phyloP scores from a whole-genome alignment of 2,888 invertebrate species.

The Agrotis ipsilon region DNA sequence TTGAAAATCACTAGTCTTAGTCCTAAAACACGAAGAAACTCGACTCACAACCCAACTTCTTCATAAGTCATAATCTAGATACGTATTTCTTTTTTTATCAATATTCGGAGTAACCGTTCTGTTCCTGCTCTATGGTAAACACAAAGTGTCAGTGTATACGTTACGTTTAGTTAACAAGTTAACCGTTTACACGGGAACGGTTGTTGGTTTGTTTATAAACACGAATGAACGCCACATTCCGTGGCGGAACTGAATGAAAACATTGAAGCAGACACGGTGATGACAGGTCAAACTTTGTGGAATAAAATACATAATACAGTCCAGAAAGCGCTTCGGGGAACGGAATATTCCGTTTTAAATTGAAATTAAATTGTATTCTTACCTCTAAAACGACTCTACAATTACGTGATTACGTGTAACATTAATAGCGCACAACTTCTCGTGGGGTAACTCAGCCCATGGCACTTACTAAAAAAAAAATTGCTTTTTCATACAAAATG shows the following conservation, averaged over 20 bases:
- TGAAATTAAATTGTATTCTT: too few relatives aligned
- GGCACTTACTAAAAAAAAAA: too few relatives aligned
- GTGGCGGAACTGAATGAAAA: slow-evolving; percentile 23
- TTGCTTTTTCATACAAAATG: too few relatives aligned
- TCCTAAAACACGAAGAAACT: too few relatives aligned
- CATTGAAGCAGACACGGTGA: not conserved
- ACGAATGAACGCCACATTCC: slow-evolving; percentile 24
- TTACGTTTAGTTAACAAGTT: slow-evolving; percentile 24
- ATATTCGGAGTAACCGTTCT: not conserved
- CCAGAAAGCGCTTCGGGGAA: not conserved
- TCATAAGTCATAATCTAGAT: not conserved
- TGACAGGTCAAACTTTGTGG: not conserved
- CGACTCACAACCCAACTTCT: too few relatives aligned
- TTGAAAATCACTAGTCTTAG: too few relatives aligned
- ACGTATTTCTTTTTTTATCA: not conserved
- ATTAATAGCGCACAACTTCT: too few relatives aligned
- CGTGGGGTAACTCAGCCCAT: too few relatives aligned
- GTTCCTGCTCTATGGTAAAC: not conserved
- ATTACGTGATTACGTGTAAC: too few relatives aligned
- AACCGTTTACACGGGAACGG: slow-evolving; percentile 19
- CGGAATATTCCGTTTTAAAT: not conserved
- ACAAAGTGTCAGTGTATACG: not conserved
- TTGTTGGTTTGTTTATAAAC: slow-evolving; percentile 47
- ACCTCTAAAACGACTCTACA: not conserved
- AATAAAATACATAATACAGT: not conserved